Percentiles rank a stretch among this genome's conserved stretches.
Conservation (phyloP, 2,113 vertebrate genomes). For the Pelvicachromis taeniatus region DNA sequence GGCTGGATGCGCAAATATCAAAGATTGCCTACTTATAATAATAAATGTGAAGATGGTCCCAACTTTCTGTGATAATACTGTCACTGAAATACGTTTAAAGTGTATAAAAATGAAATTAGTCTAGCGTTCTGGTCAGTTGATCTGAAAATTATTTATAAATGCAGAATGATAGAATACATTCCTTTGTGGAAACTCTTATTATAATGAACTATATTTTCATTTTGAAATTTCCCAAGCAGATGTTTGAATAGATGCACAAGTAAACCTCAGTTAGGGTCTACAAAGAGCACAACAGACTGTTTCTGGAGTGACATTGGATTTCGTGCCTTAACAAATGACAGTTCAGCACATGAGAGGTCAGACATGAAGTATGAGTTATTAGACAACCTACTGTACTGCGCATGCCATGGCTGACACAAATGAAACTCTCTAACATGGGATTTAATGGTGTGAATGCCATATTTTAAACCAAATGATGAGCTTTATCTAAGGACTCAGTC, state of each 20-base stretch:
- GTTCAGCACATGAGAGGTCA: neutral
- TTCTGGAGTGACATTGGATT: neutral
- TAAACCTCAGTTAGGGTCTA: neutral
- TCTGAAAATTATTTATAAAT: neutral
- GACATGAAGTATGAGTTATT: neutral
- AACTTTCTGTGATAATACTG: neutral
- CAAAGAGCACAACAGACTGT: neutral
- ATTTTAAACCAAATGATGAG: neutral
- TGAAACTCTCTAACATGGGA: neutral
- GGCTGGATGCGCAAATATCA: neutral
- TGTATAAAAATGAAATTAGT: neutral
- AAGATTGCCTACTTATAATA: neutral
- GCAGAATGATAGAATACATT: neutral
- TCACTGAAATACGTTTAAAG: neutral
- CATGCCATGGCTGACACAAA: neutral
- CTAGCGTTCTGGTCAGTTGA: too few species aligned
- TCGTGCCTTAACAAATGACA: neutral
- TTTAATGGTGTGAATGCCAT: too few species aligned
- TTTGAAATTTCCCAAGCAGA: neutral
- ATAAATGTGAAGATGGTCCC: neutral
- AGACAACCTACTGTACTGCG: neutral
- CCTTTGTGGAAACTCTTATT: neutral
- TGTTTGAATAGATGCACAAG: neutral
- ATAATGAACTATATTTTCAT: neutral
- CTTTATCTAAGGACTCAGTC: neutral